These are phyloP conservation scores for Drosophila maculinotata DNA, from an alignment of 2,888 invertebrate genomes.

Conservation along the genomic window DNA sequence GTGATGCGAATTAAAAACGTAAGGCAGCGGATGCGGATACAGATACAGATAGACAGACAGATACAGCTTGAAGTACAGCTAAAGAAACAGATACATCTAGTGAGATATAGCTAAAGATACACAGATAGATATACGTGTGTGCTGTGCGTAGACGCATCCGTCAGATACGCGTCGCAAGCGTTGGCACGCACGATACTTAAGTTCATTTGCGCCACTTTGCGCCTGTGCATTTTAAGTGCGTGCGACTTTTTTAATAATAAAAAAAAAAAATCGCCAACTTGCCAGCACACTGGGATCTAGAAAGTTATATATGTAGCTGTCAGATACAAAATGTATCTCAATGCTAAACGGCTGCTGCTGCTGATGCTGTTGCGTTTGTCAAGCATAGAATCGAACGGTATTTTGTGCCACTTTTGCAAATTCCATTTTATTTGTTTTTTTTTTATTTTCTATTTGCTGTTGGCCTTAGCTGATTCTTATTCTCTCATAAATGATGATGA, in stretches of 20 bases:
- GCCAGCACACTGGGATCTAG: constrained; percentile 20
- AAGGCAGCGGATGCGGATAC: constrained; percentile 46
- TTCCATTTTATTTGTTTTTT: constrained; percentile 11
- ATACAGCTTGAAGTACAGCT: constrained; percentile 15
- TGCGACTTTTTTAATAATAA: constrained; percentile 38
- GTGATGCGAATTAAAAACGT: constrained; percentile 77
- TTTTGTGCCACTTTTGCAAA: constrained; percentile 62
- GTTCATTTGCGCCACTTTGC: constrained; percentile 79
- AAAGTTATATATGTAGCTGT: constrained; percentile 41
- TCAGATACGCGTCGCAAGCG: constrained; percentile 39
- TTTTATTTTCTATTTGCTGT: constrained; percentile 39
- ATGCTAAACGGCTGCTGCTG: constrained; percentile 33
- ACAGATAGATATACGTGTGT: constrained; percentile 3
- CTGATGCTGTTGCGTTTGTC: constrained; percentile 24
- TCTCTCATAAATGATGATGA: constrained; percentile 25
- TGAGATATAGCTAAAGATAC: constrained; percentile 15
- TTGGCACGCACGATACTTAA: constrained; percentile 72
- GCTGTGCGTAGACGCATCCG: constrained; percentile 44
- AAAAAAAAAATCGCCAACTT: constrained; percentile 19
- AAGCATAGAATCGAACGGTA: constrained; percentile 55
- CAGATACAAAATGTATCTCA: constrained; percentile 42
- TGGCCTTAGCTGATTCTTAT: constrained; percentile 11
- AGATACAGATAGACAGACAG: constrained; percentile 30
- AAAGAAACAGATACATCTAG: constrained; percentile 16
- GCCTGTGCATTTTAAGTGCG: constrained; percentile 71